Percentiles rank a stretch among this genome's conserved stretches.
phyloP scores from a whole-genome alignment of 1,140 invertebrate genomes.

The Drosophila auraria region DNA sequence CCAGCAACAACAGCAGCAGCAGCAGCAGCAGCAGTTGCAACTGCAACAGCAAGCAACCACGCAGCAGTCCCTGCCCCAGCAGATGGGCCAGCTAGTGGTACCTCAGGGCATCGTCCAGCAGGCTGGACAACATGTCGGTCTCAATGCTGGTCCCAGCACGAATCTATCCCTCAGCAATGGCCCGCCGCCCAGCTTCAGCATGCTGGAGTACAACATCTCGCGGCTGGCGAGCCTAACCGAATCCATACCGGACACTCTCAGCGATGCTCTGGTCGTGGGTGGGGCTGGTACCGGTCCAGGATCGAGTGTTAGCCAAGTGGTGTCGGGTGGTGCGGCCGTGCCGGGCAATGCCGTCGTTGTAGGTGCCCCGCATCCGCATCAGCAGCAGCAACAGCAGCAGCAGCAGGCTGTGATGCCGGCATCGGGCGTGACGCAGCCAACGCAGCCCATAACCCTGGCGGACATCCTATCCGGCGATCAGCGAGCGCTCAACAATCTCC shows the following conservation, averaged over 20 bases:
- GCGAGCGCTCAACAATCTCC: conserved; percentile 94
- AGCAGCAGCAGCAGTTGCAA: conserved; percentile 44
- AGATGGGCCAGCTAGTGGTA: conserved; percentile 59
- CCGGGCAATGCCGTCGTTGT: conserved; percentile 79
- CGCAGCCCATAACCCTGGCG: conserved; percentile 88
- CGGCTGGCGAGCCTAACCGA: conserved; percentile 92
- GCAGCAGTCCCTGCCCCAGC: conserved; percentile 48
- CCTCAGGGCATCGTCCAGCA: conserved; percentile 60
- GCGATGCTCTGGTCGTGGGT: conserved; percentile 82
- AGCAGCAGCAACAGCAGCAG: conserved; percentile 30
- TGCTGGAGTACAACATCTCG: conserved; percentile 93
- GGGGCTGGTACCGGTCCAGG: conserved; percentile 38
- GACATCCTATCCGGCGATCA: conserved; percentile 91
- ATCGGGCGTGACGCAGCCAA: conserved; percentile 67
- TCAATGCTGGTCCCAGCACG: conserved; percentile 48
- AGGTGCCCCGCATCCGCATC: conserved; percentile 27
- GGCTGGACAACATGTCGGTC: conserved; percentile 63
- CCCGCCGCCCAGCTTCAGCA: conserved; percentile 86
- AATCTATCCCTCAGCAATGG: conserved; percentile 50
- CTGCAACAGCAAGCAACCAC: conserved; percentile 43
- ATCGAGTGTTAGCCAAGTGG: conserved; percentile 40
- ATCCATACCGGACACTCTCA: conserved; percentile 86
- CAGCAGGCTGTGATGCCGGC: conserved; percentile 69
- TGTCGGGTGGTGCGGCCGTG: conserved; percentile 43
- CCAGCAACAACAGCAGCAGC: conserved; percentile 50